A percentile compares a stretch with the other conserved stretches of the same genome.
Conservation (phyloP, 1,140 invertebrate species). For the Tribolium madens region DNA sequence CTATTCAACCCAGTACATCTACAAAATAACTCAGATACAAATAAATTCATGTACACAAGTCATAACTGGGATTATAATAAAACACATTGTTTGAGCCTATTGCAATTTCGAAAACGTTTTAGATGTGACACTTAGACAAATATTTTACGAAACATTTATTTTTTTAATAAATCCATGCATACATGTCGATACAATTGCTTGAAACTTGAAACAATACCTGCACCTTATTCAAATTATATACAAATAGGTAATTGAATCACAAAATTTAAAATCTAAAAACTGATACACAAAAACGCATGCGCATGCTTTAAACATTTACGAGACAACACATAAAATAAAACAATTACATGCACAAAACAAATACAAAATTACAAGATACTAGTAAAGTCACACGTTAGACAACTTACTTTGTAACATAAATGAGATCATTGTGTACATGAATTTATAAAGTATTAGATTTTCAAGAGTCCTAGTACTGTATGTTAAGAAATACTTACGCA, state of each 20-base stretch:
- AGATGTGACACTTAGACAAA: slow-evolving; percentile 13
- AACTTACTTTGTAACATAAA: slow-evolving; percentile 45
- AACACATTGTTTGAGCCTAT: slow-evolving; percentile 30
- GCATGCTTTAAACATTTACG: slow-evolving; percentile 47
- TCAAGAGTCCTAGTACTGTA: slow-evolving; percentile 9
- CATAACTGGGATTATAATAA: slow-evolving; percentile 35
- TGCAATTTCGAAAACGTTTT: slow-evolving; percentile 22
- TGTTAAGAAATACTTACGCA: slow-evolving; percentile 35
- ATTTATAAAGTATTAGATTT: slow-evolving; percentile 39
- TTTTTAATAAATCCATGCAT: slow-evolving; percentile 39
- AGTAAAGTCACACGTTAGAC: slow-evolving; percentile 33
- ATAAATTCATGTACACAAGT: slow-evolving; percentile 43
- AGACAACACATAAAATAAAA: slow-evolving; percentile 39
- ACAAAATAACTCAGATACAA: slow-evolving; percentile 14
- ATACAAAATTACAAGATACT: slow-evolving; percentile 8
- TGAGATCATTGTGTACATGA: slow-evolving; percentile 44
- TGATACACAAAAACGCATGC: slow-evolving; percentile 48
- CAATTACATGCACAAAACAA: slow-evolving; percentile 45
- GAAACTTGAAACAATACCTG: slow-evolving; percentile 30
- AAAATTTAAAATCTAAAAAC: slow-evolving; percentile 31
- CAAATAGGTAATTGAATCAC: slow-evolving; percentile 38
- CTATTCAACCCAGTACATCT: slow-evolving; percentile 38
- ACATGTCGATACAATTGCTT: slow-evolving; percentile 31
- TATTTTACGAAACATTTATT: slow-evolving; percentile 18
- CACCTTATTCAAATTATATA: slow-evolving; percentile 41